phyloP scores from a whole-genome alignment of 2,797 vertebrate genomes.

The Brotula barbata region DNA sequence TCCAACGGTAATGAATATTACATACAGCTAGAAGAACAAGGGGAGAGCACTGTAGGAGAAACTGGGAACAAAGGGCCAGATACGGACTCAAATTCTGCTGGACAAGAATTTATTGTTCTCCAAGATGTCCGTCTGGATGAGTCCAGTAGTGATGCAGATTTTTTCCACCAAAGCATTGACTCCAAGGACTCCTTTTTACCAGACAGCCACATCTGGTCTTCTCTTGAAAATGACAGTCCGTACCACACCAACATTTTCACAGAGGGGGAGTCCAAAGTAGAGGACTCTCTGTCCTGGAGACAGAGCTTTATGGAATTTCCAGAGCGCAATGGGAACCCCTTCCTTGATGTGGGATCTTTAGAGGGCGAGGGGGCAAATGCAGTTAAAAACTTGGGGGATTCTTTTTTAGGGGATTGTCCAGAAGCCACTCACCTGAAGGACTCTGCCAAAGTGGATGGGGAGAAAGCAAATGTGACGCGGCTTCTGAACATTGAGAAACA shows the following conservation, averaged over 20 bases:
- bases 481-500: constrained; percentile 82
- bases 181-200: constrained; percentile 83
- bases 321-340: constrained; percentile 77
- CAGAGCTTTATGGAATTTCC: constrained; percentile 81
- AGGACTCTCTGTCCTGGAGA: constrained; percentile 78
- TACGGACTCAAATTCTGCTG: constrained; percentile 62
- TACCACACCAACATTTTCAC: constrained; percentile 84
- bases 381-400: constrained; percentile 51
- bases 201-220: constrained; percentile 81
- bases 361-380: constrained; percentile 44
- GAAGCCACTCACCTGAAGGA: constrained; percentile 67
- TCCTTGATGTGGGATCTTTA: constrained; percentile 47
- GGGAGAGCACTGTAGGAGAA: constrained; percentile 78
- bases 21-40: constrained; percentile 93
- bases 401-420: constrained; percentile 76
- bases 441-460: constrained; percentile 52
- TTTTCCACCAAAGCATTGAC: constrained; percentile 87
- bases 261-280: constrained; percentile 78
- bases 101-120: constrained; percentile 79
- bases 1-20: constrained; percentile 91
- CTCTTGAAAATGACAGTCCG: constrained; percentile 86
- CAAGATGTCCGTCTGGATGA: constrained; percentile 86
- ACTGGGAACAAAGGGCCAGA: constrained; percentile 71
- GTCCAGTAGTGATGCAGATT: constrained; percentile 88
- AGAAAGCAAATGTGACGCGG: constrained; percentile 63